Percentiles rank a stretch among this genome's conserved stretches.
These are phyloP conservation scores for Mechanitis mazaeus DNA, from an alignment of 2,888 invertebrate genomes.

Conservation along the genomic window DNA sequence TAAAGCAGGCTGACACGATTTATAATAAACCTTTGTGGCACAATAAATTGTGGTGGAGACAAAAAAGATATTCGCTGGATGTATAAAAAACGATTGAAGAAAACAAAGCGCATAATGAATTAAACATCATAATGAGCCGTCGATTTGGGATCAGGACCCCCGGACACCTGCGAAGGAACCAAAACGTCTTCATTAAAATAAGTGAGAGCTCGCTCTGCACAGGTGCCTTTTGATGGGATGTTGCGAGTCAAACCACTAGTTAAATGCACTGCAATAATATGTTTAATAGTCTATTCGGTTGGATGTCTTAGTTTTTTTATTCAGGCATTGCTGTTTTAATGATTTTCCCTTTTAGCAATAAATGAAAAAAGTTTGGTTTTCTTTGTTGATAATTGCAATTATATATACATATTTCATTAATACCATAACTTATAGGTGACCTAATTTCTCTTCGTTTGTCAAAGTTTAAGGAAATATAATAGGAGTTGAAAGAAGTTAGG, in stretches of 20 bases:
- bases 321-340: no score
- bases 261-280: constrained; percentile 39
- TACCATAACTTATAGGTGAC: no score
- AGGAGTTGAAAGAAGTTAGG: not conserved
- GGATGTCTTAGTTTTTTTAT: constrained; percentile 5
- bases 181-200: constrained; percentile 72
- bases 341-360: no score
- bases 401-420: no score
- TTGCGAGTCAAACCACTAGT: constrained; percentile 39
- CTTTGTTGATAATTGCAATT: no score
- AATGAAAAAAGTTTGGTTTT: no score
- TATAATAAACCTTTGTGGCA: constrained; percentile 63
- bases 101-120: constrained; percentile 74
- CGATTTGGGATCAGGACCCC: constrained; percentile 45
- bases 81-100: constrained; percentile 57
- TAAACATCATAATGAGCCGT: constrained; percentile 67
- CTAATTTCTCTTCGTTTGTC: no score
- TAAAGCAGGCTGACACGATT: constrained; percentile 62
- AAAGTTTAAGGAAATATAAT: no score
- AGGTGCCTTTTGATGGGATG: constrained; percentile 61
- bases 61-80: constrained; percentile 63
- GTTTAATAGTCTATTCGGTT: constrained; percentile 13
- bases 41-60: constrained; percentile 62
- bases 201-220: constrained; percentile 42
- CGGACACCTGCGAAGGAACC: constrained; percentile 64